Conservation (phyloP, 2,797 vertebrate species). For the Mus spretus region DNA sequence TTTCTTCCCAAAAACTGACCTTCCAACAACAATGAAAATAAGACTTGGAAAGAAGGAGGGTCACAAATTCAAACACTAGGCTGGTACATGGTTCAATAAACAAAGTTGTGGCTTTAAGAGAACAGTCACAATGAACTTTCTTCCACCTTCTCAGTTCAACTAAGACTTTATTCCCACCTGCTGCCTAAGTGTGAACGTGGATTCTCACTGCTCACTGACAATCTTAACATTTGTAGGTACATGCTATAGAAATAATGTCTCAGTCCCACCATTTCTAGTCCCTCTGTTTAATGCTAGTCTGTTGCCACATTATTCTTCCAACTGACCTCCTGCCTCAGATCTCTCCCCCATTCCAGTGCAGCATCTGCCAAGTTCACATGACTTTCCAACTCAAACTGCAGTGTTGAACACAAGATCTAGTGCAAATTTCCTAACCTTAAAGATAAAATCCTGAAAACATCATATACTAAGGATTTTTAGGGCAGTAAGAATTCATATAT, state of each 20-base stretch:
- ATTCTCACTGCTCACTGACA: not conserved
- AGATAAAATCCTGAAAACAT: constrained; percentile 12
- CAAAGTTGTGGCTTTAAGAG: constrained; percentile 13
- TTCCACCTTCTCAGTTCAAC: not conserved
- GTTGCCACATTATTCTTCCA: not conserved
- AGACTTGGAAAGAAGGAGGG: constrained; percentile 8
- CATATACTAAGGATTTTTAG: not conserved
- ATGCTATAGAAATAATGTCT: not conserved
- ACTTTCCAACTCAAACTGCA: constrained; percentile 44
- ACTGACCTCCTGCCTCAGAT: not conserved
- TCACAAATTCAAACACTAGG: constrained; percentile 42
- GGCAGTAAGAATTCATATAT: not conserved
- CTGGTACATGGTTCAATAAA: constrained; percentile 22
- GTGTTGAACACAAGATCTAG: not conserved
- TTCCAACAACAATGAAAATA: not conserved
- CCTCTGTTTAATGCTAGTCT: not conserved
- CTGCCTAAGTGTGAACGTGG: not conserved
- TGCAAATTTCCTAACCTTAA: not conserved
- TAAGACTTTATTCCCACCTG: not conserved
- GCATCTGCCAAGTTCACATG: not conserved
- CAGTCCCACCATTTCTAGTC: not conserved
- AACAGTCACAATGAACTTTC: not conserved
- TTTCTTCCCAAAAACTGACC: constrained; percentile 24
- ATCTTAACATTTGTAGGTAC: not conserved
- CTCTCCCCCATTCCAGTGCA: not conserved